These are phyloP conservation scores for Meteorus sp. DNA, from an alignment of 1,140 invertebrate genomes.

Conservation along the genomic window DNA sequence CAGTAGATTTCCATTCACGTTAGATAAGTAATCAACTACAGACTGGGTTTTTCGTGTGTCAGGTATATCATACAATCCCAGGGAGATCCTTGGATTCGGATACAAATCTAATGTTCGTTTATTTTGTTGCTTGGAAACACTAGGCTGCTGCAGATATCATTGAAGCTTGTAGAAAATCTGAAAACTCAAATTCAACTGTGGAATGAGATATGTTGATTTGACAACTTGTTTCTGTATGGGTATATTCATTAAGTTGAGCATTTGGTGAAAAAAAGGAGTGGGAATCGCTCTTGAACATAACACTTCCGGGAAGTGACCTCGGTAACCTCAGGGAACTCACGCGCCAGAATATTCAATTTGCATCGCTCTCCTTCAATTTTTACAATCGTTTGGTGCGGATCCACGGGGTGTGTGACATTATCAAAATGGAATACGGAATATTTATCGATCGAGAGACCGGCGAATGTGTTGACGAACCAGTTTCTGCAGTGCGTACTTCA, in stretches of 20 bases:
- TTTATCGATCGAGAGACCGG: not conserved
- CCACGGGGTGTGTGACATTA: not conserved
- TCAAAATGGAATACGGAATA: not conserved
- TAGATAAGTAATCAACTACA: no score
- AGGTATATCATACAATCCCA: no score
- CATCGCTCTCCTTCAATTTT: no score
- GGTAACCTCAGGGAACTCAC: not conserved
- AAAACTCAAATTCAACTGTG: not conserved
- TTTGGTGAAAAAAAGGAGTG: not conserved
- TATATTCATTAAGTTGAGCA: not conserved
- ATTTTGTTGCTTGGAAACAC: no score
- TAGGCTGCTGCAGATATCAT: no score
- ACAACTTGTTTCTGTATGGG: not conserved
- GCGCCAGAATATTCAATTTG: not conserved
- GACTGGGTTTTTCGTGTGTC: no score
- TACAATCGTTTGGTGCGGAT: not conserved
- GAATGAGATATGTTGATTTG: no score
- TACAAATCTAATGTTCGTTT: no score
- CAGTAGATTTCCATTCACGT: no score
- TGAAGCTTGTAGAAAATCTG: no score
- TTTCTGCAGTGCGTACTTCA: not conserved
- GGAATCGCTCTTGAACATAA: not conserved
- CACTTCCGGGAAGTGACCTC: constrained; percentile 2
- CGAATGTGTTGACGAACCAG: not conserved
- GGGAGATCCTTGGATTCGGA: no score